phyloP scores from a whole-genome alignment of 2,888 invertebrate genomes.

The Brachyopa scutellaris region DNA sequence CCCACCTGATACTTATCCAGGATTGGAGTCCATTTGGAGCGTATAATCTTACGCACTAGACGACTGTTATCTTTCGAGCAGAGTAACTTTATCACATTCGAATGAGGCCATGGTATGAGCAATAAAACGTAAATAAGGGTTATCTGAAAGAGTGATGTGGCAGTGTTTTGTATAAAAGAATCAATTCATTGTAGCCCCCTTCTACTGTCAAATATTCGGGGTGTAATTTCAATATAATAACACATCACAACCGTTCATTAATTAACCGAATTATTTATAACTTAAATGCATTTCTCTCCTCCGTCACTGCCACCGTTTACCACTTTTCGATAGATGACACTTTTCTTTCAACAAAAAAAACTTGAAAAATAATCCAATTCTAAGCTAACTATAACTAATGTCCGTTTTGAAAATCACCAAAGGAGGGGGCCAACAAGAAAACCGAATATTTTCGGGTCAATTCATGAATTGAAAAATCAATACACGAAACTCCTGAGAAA shows the following conservation, averaged over 20 bases:
- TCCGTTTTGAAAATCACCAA: slow-evolving; percentile 1
- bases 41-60: slow-evolving; percentile 92
- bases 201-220: background rate
- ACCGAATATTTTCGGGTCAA: slow-evolving; percentile 60
- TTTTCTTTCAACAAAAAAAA: background rate
- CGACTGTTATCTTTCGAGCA: slow-evolving; percentile 94
- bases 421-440: slow-evolving; percentile 11
- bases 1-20: slow-evolving; percentile 90
- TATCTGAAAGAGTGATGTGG: slow-evolving; percentile 84
- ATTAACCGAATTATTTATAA: slow-evolving; percentile 8
- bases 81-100: slow-evolving; percentile 92
- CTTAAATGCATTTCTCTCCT: background rate
- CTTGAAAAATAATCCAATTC: background rate
- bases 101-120: slow-evolving; percentile 94
- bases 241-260: background rate
- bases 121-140: slow-evolving; percentile 91
- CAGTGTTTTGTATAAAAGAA: background rate
- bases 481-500: slow-evolving; percentile 43
- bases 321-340: background rate
- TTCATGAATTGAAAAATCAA: slow-evolving; percentile 67
- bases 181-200: background rate
- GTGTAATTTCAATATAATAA: slow-evolving; percentile 8
- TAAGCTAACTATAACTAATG: background rate
- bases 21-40: slow-evolving; percentile 95
- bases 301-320: background rate